These are phyloP conservation scores for Tethea ocularis DNA, from an alignment of 2,888 invertebrate genomes.

Conservation along the genomic window DNA sequence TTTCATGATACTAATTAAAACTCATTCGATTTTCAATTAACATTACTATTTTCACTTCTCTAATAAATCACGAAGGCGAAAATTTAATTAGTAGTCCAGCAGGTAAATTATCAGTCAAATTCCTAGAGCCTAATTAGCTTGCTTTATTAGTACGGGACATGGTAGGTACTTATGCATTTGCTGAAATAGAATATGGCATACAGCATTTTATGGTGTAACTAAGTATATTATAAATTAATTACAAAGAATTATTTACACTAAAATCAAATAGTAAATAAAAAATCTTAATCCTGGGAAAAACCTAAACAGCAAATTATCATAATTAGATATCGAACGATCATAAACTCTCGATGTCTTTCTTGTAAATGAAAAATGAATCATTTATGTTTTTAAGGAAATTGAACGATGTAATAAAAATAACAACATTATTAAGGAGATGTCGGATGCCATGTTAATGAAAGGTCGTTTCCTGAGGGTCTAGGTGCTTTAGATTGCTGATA, in stretches of 20 bases:
- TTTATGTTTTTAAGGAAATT: slow-evolving; percentile 24
- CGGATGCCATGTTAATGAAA: slow-evolving; percentile 35
- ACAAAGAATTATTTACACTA: no score
- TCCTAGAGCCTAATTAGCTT: not conserved
- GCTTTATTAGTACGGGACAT: not conserved
- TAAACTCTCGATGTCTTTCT: no score
- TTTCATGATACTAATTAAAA: no score
- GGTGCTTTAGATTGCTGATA: slow-evolving; percentile 14
- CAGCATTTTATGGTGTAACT: no score
- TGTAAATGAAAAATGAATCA: not conserved
- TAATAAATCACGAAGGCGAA: not conserved
- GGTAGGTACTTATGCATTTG: not conserved
- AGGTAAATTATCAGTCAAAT: not conserved
- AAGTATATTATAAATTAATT: no score
- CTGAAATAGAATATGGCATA: no score
- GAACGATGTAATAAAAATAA: slow-evolving; percentile 47
- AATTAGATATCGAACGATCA: no score
- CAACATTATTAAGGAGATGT: slow-evolving; percentile 45
- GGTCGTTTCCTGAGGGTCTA: slow-evolving; percentile 24
- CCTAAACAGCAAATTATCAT: no score
- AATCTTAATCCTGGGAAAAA: no score
- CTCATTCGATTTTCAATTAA: not conserved
- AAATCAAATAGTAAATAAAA: no score
- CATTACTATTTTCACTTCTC: not conserved
- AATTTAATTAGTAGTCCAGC: not conserved